A percentile compares a stretch with the other conserved stretches of the same genome.
Conservation (phyloP, 1,140 invertebrate species). For the Aphelinus certus region DNA sequence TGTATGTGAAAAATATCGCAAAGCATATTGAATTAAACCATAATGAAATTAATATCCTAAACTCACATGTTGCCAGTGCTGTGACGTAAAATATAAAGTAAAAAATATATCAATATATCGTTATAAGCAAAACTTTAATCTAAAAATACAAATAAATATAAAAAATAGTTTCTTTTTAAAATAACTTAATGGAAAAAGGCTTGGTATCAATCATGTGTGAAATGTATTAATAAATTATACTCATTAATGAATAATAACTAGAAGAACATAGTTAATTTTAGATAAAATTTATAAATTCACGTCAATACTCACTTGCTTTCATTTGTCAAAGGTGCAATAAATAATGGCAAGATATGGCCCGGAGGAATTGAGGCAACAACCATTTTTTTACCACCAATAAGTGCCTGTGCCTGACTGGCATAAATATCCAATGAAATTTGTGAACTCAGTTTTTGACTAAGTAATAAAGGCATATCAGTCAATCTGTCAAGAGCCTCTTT, state of each 20-base stretch:
- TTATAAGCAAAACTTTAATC: too few relatives aligned
- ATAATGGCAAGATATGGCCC: conserved; percentile 75
- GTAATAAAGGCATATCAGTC: conserved; percentile 77
- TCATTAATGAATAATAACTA: background rate
- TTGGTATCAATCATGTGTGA: background rate
- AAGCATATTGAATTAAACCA: conserved; percentile 31
- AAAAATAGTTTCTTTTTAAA: too few relatives aligned
- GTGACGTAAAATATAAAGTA: conserved; percentile 39
- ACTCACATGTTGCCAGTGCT: conserved; percentile 58
- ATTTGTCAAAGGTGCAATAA: conserved; percentile 76
- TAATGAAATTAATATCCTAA: conserved; percentile 42
- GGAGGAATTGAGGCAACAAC: conserved; percentile 70
- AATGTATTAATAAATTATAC: background rate
- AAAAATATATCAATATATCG: background rate
- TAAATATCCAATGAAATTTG: conserved; percentile 83
- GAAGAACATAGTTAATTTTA: background rate
- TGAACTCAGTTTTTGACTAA: conserved; percentile 81
- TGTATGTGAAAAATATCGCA: background rate
- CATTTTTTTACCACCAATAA: conserved; percentile 83
- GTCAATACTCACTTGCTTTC: conserved; percentile 74
- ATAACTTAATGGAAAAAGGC: background rate
- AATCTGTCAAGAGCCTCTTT: conserved; percentile 87
- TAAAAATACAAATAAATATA: too few relatives aligned
- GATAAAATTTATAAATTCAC: background rate
- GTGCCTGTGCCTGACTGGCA: conserved; percentile 71